Base-by-base conservation (phyloP, 2,888 invertebrate genomes). In the Rhogogaster chlorosoma region DNA sequence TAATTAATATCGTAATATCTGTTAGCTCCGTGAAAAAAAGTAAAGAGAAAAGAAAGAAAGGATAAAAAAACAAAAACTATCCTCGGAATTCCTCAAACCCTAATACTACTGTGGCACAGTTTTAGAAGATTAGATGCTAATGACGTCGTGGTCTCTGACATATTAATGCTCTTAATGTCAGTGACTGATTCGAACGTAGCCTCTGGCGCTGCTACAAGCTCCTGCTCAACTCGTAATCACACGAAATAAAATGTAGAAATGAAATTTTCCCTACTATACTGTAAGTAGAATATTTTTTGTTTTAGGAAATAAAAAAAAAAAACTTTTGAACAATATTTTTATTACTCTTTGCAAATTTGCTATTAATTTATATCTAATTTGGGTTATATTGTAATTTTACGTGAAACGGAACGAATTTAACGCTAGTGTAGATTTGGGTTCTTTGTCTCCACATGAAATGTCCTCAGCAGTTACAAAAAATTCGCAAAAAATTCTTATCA, bases 131-230 rank as follows among this genome's bases (percentile, higher is more conserved):
- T 89, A 90, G 89, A 89, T 88, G 90, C 85, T 85, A 85, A 86
- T 85, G 87, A 83, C 78, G 85, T 83, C 86, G 88, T 89, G 89
- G 91, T 89, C 89, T 92, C 92, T 92, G 92, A 67, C 32, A 26
- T 92, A 92, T 92, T 92, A 92, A 92, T 92, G 92, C 92, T 92
- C 89, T 88, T n/a, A 18, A 86, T 87, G 88, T 92, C 92, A 88
- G 90, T 92, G 92, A 91, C 90, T 90, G 92, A 92, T 91, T 90
- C 88, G 88, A 42, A 4, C 42, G 42, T 36, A 38, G 73, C 10
- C 15, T 29, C 32, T 10, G 9, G 64, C 15, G 10, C 5, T 18
- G 67, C n/a, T n/a, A 2, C n/a, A 53, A 53, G 18, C 7, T 53
- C 12, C 45, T 12, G 15, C n/a, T n/a, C n/a, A 53, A n/a, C n/a